Base-by-base conservation (phyloP, 1,140 invertebrate genomes). In the Cydia splendana region DNA sequence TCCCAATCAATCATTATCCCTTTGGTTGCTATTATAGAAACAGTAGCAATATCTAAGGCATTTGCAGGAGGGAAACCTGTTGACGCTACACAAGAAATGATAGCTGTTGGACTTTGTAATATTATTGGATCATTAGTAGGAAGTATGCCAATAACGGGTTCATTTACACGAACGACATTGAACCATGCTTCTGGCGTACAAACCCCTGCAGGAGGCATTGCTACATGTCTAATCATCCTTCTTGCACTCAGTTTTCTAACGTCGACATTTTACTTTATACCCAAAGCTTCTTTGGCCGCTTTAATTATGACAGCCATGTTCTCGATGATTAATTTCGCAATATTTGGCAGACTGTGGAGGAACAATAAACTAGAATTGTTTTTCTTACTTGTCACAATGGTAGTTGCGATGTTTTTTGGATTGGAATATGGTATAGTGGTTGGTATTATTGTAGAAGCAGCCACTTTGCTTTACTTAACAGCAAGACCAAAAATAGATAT, bases 171-270 rank as follows among this genome's bases (percentile, higher is more conserved):
- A 86, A 98, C 98, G 42, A 98, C 98, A 6, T 95, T 99, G 1
- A 99, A 99, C 88, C 96, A 98, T 85, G 96, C 97, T 34, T 98
- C 97, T 81, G 98, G 98, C 28, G 98, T 98, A 0, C 95, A 95
- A 86, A 98, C 98, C n/a, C 95, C 97, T 15, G 95, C 97, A 77
- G 97, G 97, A 75, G 98, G 98, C 34, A 90, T 98, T 34, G 94
- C 96, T 34, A 97, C 83, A 65, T 84, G 86, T n/a, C 9, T 86
- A 53, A 79, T 93, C 18, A 85, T 93, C 57, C 77, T 92, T 51
- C 75, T 90, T n/a, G 85, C 90, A 6, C 76, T 93, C 20, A 91
- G 87, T 67, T 80, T 87, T 34, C 79, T 93, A 38, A 91, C 91
- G 2, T 87, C 88, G n/a, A 89, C 90, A 9, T 93, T 93, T 77